Base-by-base conservation (phyloP, 1,140 invertebrate species). In the Macrosteles quadrilineatus region DNA sequence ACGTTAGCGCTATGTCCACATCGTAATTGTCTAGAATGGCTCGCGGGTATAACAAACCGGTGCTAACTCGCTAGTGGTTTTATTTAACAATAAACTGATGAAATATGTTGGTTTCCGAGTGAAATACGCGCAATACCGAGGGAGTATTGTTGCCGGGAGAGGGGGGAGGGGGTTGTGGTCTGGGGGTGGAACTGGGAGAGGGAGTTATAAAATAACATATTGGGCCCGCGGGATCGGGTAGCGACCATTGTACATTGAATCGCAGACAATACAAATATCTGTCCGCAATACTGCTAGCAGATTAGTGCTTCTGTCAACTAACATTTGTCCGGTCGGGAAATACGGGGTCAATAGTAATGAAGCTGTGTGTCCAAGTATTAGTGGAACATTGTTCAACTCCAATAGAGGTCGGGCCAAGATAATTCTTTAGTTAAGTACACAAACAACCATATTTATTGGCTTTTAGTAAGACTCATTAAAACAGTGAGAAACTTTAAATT, bases 191-290 rank as follows among this genome's bases (percentile, higher is more conserved):
- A n/a, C n/a, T 4, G 32, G 14, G 55, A 6, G 55, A 23, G 55
- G 55, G 23, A 25, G 55, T 59, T 59, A 59, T 59, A 59, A 59
- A 59, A 59, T 59, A 59, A 59, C 55, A 59, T 59, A 59, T 59
- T 59, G 55, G 27, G 23, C 55, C 55, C 55, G 11, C 11, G 47
- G 47, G 47, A 53, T 19, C n/a, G 32, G 32, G 32, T 36, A 14
- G 55, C 14, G 4, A 50, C 55, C 55, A 59, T 59, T 29, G 55
- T 27, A 59, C 55, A 59, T 59, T 59, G 55, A 59, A 59, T 59
- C 55, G 55, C 55, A 30, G 55, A 59, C 55, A 59, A 59, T 59
- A 59, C 55, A 59, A 2, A 29, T 59, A 30, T 59, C 55, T 30
- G 55, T 4, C 23, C 27, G 55, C 47, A 53, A 53, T 53, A 53